Conservation (phyloP, 2,888 invertebrate species). For the Acanthosepion pharaonis region DNA sequence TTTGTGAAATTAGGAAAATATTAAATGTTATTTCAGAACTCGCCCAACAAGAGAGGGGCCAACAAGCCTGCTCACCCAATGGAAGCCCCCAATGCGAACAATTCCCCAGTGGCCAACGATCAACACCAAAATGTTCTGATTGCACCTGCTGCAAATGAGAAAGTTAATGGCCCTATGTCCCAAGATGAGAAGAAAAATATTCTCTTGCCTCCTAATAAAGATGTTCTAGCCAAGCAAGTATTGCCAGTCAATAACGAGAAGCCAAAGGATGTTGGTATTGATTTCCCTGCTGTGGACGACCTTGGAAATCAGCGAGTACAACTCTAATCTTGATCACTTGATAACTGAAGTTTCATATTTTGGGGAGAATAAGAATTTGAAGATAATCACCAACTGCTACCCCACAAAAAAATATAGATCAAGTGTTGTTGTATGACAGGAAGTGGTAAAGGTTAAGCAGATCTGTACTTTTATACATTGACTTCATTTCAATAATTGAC, state of each 20-base stretch:
- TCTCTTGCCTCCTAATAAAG: background rate
- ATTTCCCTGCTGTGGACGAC: background rate
- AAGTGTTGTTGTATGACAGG: background rate
- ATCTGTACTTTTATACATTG: background rate
- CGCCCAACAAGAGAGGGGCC: background rate
- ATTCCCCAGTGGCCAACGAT: constrained; percentile 33
- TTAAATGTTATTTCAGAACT: background rate
- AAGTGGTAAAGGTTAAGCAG: background rate
- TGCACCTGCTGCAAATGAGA: constrained; percentile 8
- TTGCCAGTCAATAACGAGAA: background rate
- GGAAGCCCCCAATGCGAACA: constrained; percentile 14
- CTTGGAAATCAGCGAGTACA: background rate
- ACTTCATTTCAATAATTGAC: background rate
- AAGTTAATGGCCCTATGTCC: background rate
- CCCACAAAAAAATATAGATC: background rate
- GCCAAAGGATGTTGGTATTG: background rate
- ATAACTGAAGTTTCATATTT: background rate
- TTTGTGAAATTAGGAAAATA: background rate
- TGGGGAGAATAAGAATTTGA: background rate
- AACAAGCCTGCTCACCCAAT: constrained; percentile 33
- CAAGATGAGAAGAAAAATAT: background rate
- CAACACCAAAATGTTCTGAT: constrained; percentile 4
- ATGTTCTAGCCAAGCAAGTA: background rate
- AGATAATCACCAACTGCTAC: too few species aligned
- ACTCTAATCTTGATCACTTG: background rate